Base-by-base conservation (phyloP, 2,888 invertebrate genomes). In the Encarsia formosa region DNA sequence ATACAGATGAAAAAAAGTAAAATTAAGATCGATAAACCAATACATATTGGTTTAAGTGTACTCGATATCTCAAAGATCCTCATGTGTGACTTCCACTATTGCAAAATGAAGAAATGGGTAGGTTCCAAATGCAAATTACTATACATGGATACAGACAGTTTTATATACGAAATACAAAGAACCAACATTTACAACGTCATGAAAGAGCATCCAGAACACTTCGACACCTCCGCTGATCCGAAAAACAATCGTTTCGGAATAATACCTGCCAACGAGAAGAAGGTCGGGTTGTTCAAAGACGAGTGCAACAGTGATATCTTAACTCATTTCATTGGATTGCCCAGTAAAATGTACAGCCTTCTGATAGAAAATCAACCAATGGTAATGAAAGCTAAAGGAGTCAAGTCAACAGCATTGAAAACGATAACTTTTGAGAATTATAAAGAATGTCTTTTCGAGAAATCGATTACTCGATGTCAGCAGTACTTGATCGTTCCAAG, bases 1-100 rank as follows among this genome's bases (percentile, higher is more conserved):
- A 56, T 65, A 34, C 59, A 67, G 46, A 23, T 66, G 26, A 51
- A 46, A 2, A 56, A 56, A 49, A 40, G 42, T 5, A 42, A 58
- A 22, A 52, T 68, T 15, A 29, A 51, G 15, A 58, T 65, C 16
- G 58, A 67, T 41, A 68, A 69, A 55, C 66, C 66, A 8, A 59
- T 66, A 6, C 65, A 65, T 52, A 58, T 66, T 3, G 65, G 66
- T 1, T 59, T 67, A 34, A 52, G 56, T 16, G 56, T 67, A 8
- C 54, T 69, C 24, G 67, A 69, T 44, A 41, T 67, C 5, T 64
- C 64, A 2, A 65, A 68, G 57, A 59, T 57, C 4, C 48, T 61
- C 18, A 65, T 75, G 61, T 73, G 71, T 48, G 57, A 60, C 8
- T 68, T 66, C 51, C 64, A 64, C 54, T 65, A 63, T 44, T 52